Evolutionary conservation across 2,888 invertebrate genomes (phyloP), one percentile per base, ranked within the genome.

Genomic region (Cryptocheilus praepositus): DNA sequence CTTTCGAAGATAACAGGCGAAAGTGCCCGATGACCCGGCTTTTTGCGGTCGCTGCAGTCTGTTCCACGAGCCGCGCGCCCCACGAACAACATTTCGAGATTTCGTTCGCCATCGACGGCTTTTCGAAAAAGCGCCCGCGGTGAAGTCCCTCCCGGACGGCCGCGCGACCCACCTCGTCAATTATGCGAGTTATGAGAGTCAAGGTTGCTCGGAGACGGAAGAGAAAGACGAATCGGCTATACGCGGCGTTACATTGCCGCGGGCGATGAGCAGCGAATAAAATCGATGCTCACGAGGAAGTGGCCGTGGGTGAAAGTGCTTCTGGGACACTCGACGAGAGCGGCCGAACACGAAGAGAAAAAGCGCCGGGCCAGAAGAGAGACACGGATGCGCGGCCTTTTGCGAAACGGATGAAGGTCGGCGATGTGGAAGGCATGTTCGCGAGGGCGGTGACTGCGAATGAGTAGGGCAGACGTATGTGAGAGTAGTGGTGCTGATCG

Each of bases 271-370:
- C 72, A 55, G 44, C 69, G 71, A 72, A 74, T 73, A 74, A 80
- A 77, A 74, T 51, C 67, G 78, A 74, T 70, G 70, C 62, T 58
- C 70, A 74, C 74, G 71, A 82, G 81, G 84, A 84, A 83, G 83
- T 84, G 77, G 63, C 73, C 73, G 61, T 73, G 64, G 81, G 85
- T 85, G 85, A 85, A 85, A 85, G 85, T 85, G 80, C 78, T 82
- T 59, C 71, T 69, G 65, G 57, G 67, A 71, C 52, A 70, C 62
- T 75, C 49, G 67, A 52, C 54, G 70, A 68, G 68, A 73, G 68
- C 52, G 44, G 55, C 21, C 58, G 59, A 44, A 53, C 68, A 61
- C 68, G 62, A 56, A 43, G 11, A 61, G 65, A 56, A 67, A 63
- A 63, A 71, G 52, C 22, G 7, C 36, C 36, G 36, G 3, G 36